phyloP scores from a whole-genome alignment of 2,113 vertebrate genomes.

The Thermophis baileyi region DNA sequence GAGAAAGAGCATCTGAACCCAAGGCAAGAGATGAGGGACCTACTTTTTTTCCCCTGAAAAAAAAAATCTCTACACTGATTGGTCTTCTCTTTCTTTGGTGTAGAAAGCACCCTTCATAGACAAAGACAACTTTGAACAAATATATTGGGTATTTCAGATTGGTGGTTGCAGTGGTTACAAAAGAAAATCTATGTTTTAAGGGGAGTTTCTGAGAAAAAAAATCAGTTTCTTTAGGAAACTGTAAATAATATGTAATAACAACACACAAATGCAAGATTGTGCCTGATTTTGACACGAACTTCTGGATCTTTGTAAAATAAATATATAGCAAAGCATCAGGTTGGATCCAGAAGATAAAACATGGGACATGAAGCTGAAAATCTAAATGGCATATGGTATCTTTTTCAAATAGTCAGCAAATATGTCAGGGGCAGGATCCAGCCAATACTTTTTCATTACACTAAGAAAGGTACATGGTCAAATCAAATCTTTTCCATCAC shows the following conservation, averaged over 20 bases:
- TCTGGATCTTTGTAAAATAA: background rate
- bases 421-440: background rate
- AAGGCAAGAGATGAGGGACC: background rate
- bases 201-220: background rate
- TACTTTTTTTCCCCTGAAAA: background rate
- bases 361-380: background rate
- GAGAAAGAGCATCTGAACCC: background rate
- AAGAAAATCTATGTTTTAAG: background rate
- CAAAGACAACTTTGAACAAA: background rate
- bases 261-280: background rate
- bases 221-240: background rate
- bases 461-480: background rate
- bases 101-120: background rate
- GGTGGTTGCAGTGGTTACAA: background rate
- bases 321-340: accelerated
- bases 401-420: background rate
- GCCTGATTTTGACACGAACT: background rate
- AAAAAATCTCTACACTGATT: background rate
- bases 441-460: background rate
- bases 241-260: background rate
- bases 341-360: background rate
- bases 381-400: background rate
- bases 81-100: background rate
- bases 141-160: background rate
- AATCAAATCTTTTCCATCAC: background rate